Evolutionary conservation across 2,113 vertebrate genomes (phyloP), one percentile per base, ranked within the genome.

Genomic region (Mormoops blainvillei): DNA sequence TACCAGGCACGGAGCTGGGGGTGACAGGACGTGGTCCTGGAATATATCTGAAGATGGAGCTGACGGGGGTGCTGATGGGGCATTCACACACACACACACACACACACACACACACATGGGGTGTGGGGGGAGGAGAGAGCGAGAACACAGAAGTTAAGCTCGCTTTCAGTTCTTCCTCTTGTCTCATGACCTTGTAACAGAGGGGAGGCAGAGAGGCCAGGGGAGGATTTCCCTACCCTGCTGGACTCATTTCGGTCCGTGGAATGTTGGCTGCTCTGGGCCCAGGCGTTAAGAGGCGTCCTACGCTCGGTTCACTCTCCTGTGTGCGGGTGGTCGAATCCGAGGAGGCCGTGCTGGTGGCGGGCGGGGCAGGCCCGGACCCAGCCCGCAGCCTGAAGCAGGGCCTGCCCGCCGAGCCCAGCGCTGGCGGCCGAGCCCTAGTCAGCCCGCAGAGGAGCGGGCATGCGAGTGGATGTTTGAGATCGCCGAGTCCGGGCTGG

Each of bases 381-480:
- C 36, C 38, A 11, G 56, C 16, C 52, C 36, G n/a, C 20, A 18
- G 71, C n/a, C 81, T 12, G 19, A 10, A 61, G 83, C 33, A 48
- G 48, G 68, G 50, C 14, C 11, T 14, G 65, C 65, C 15, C n/a
- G 3, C 54, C 36, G 36, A 89, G 54, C 45, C 45, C 67, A 26
- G 65, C 73, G 10, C 4, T 7, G 28, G 7, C 38, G 36, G 78
- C 38, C 0, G 0, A 18, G 38, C 28, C 2, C 0, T 8, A 1
- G 54, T 26, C 6, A 0, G 28, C 14, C 83, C 14, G 48, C 1
- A 48, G 74, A 73, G 38, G 10, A 0, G 1, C 56, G 24, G 11
- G 3, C 4, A 19, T 38, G 15, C 15, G 19, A 20, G 15, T 1
- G 5, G 52, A 26, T 1, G 16, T 9, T 0, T 8, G 81, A 41